A percentile compares a stretch with the other conserved stretches of the same genome.
Evolutionary conservation across 2,797 vertebrate genomes (phyloP).

Genomic region (Streptopelia turtur): DNA sequence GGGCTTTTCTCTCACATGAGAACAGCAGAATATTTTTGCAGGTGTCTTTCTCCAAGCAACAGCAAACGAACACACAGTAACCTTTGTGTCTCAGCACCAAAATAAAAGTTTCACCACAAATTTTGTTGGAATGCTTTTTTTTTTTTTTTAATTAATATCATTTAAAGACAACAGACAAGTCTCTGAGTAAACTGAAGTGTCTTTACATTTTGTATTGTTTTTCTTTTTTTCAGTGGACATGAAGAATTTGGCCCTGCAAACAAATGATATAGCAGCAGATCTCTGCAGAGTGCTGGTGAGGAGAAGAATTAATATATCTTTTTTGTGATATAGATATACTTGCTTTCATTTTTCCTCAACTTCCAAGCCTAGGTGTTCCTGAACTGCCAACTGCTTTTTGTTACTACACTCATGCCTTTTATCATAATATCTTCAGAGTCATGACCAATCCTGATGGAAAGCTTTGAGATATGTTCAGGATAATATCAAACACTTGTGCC

Average conservation of each 20-base stretch:
- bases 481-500: neutral
- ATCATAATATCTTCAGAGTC: neutral
- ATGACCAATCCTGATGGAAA: neutral
- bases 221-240: neutral
- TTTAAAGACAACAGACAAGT: neutral
- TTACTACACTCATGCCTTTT: neutral
- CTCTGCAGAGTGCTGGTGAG: neutral
- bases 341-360: neutral
- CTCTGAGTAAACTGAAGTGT: neutral
- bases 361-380: neutral
- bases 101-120: neutral
- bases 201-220: neutral
- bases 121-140: neutral
- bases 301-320: neutral
- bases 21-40: neutral
- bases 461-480: neutral
- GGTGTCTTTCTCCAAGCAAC: neutral
- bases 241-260: neutral
- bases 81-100: neutral
- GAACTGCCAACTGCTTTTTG: neutral
- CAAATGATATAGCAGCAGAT: neutral
- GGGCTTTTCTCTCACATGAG: neutral
- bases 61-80: neutral
- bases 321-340: neutral
- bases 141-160: neutral